phyloP scores from a whole-genome alignment of 2,888 invertebrate species.

The Gasteruption jaculator region DNA sequence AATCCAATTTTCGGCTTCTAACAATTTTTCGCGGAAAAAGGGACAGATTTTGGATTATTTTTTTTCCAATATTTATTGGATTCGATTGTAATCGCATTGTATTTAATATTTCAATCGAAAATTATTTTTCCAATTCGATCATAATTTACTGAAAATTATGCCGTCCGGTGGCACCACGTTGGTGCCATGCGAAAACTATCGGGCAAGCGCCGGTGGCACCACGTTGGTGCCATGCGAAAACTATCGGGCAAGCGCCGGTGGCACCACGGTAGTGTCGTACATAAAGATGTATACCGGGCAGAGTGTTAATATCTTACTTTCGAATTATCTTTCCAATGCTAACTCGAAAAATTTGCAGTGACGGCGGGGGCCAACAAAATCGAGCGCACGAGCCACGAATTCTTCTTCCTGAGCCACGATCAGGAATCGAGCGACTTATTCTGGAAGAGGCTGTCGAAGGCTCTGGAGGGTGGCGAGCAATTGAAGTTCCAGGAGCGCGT shows the following conservation, averaged over 20 bases:
- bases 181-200: too few relatives aligned
- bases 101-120: conserved; percentile 4
- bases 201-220: too few relatives aligned
- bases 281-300: too few relatives aligned
- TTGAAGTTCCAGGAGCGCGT: conserved; percentile 50
- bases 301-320: not conserved
- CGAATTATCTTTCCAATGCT: too few relatives aligned
- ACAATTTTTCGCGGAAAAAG: not conserved
- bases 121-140: not conserved
- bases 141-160: not conserved
- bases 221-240: too few relatives aligned
- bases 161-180: too few relatives aligned
- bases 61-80: too few relatives aligned
- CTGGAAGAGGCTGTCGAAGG: conserved; percentile 34
- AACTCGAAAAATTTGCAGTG: conserved; percentile 51
- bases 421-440: conserved; percentile 39
- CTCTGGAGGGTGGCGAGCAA: conserved; percentile 53
- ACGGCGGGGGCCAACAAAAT: conserved; percentile 64
- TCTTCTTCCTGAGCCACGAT: conserved; percentile 62
- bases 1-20: too few relatives aligned
- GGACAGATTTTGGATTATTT: conserved; percentile 1
- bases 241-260: too few relatives aligned
- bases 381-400: conserved; percentile 65
- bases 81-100: conserved; percentile 20
- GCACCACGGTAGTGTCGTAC: too few relatives aligned